These are phyloP conservation scores for Corythaixoides concolor DNA, from an alignment of 2,113 vertebrate species.

Conservation along the genomic window DNA sequence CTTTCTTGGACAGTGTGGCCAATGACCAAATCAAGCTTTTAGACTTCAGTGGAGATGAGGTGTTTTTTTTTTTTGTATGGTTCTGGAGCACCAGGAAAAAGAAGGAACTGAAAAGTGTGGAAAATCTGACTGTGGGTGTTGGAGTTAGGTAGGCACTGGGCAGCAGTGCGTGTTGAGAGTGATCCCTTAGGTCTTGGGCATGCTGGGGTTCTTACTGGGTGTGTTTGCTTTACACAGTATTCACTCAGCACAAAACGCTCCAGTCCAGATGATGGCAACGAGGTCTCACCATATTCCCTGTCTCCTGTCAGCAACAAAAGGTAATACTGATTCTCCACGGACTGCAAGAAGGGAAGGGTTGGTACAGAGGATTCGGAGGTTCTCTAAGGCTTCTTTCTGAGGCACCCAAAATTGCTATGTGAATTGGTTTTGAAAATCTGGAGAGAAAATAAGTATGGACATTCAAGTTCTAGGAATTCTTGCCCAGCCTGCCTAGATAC, in stretches of 20 bases:
- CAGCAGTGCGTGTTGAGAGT: background rate
- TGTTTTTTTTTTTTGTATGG: background rate
- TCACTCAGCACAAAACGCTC: slow-evolving; percentile 92
- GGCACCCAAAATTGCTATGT: background rate
- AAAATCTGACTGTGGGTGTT: background rate
- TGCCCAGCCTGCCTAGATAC: background rate
- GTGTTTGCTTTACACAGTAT: slow-evolving; percentile 77
- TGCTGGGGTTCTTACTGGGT: background rate
- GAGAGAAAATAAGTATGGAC: no score
- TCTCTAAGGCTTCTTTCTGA: background rate
- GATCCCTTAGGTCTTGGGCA: accelerated
- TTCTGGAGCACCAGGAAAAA: background rate
- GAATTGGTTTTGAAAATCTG: background rate
- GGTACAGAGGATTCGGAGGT: no score
- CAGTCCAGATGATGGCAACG: slow-evolving; percentile 92
- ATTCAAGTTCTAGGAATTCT: background rate
- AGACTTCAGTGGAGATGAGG: background rate
- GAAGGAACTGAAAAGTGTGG: background rate
- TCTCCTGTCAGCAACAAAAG: slow-evolving; percentile 99
- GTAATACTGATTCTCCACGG: slow-evolving; percentile 60
- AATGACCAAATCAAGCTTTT: background rate
- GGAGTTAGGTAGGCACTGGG: background rate
- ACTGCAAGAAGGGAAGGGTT: background rate
- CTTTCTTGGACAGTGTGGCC: background rate
- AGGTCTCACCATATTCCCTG: slow-evolving; percentile 94